Evolutionary conservation across 2,113 vertebrate genomes (phyloP).

Genomic region (zebrafish (Danio rerio)): DNA sequence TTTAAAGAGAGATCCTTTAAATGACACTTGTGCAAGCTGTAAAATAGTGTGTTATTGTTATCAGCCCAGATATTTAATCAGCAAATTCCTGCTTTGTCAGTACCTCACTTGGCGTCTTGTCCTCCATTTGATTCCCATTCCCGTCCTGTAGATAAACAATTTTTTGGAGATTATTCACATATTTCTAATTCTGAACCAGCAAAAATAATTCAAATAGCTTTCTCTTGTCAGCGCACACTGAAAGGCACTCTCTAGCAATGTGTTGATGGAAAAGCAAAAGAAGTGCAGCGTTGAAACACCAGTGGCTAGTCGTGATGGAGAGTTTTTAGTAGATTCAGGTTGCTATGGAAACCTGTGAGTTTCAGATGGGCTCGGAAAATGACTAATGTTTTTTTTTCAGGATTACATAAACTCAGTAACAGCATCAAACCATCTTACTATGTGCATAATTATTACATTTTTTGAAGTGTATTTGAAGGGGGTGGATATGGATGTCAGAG

Average conservation of each 20-base stretch:
- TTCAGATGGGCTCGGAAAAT: slow-evolving; percentile 22
- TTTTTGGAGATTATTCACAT: slow-evolving; percentile 13
- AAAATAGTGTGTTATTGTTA: not conserved
- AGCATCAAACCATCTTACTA: slow-evolving; percentile 12
- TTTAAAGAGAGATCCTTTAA: not conserved
- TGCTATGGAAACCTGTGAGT: slow-evolving; percentile 48
- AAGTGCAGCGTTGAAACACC: slow-evolving; percentile 34
- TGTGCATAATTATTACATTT: not conserved
- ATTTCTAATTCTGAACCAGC: slow-evolving; percentile 21
- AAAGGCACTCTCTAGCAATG: slow-evolving; percentile 1
- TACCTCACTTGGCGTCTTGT: slow-evolving; percentile 73
- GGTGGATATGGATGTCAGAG: not conserved
- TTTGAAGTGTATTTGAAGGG: not conserved
- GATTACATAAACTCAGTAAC: slow-evolving; percentile 47
- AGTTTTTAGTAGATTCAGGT: slow-evolving; percentile 50
- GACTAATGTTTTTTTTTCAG: slow-evolving; percentile 35
- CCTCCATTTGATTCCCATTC: slow-evolving; percentile 79
- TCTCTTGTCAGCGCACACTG: slow-evolving; percentile 19
- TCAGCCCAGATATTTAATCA: not conserved
- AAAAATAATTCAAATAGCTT: slow-evolving; percentile 14
- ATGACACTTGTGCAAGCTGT: not conserved
- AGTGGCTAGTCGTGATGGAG: slow-evolving; percentile 47
- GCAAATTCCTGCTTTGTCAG: not conserved
- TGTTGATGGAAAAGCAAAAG: not conserved
- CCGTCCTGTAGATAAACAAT: slow-evolving; percentile 71